Conservation (phyloP, 2,888 invertebrate species). For the Drosophila anceps region DNA sequence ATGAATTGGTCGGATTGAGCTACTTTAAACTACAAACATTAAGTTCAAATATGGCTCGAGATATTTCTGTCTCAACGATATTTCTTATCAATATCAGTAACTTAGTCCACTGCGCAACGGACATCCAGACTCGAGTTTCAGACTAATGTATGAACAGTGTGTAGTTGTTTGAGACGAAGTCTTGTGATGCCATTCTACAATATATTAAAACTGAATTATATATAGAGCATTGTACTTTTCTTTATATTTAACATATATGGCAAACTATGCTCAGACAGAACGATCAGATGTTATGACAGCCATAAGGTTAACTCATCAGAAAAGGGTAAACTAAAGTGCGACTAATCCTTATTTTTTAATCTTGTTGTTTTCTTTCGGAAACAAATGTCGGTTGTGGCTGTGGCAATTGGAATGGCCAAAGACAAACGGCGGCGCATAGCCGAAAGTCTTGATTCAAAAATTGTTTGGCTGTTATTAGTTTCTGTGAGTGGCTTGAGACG, state of each 20-base stretch:
- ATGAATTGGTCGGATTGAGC: background rate
- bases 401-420: conserved; percentile 33
- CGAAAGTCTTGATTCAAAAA: conserved; percentile 56
- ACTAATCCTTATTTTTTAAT: background rate
- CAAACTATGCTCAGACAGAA: too few relatives aligned
- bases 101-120: background rate
- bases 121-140: background rate
- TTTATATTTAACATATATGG: background rate
- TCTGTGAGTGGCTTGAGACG: conserved; percentile 60
- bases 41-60: too few relatives aligned
- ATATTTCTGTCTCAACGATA: background rate
- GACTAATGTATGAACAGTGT: background rate
- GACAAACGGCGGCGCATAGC: conserved; percentile 24
- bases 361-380: conserved; percentile 15
- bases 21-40: background rate
- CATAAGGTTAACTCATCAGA: too few relatives aligned
- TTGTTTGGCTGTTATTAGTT: conserved; percentile 68
- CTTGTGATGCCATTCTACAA: too few relatives aligned
- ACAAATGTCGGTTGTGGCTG: conserved; percentile 31
- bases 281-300: too few relatives aligned
- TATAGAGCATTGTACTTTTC: background rate
- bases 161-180: background rate
- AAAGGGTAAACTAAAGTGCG: background rate
- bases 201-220: too few relatives aligned
- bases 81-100: background rate